These are phyloP conservation scores for Dione vanillae DNA, from an alignment of 2,888 invertebrate species.

Conservation along the genomic window DNA sequence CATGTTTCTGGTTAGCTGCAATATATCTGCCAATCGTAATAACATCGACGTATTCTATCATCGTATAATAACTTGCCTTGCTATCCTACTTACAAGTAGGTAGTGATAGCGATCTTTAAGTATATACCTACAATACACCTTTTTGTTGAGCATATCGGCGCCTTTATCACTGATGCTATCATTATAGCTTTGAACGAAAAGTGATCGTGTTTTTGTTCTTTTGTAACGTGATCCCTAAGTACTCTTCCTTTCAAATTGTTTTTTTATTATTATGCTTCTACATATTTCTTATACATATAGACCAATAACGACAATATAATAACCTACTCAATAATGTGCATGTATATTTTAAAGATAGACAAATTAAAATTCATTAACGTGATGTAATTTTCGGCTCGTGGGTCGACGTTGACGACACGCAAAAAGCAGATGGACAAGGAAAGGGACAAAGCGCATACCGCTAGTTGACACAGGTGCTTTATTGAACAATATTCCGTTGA, in stretches of 20 bases:
- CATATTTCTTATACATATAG: not conserved
- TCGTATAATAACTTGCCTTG: slow-evolving; percentile 49
- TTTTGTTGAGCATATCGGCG: slow-evolving; percentile 59
- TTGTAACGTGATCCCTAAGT: slow-evolving; percentile 58
- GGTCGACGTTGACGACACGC: slow-evolving; percentile 60
- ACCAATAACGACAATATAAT: not conserved
- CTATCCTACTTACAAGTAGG: slow-evolving; percentile 60
- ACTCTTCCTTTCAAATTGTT: slow-evolving; percentile 65
- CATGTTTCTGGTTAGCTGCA: slow-evolving; percentile 37
- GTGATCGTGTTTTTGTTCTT: slow-evolving; percentile 57
- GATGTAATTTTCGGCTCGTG: slow-evolving; percentile 59
- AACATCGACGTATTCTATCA: slow-evolving; percentile 56
- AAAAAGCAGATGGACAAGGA: slow-evolving; percentile 62
- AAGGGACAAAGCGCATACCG: slow-evolving; percentile 74
- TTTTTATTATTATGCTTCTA: slow-evolving; percentile 1
- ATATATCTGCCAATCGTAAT: slow-evolving; percentile 54
- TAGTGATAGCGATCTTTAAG: slow-evolving; percentile 65
- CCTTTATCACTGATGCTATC: slow-evolving; percentile 63
- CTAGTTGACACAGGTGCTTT: slow-evolving; percentile 81
- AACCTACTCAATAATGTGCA: not conserved
- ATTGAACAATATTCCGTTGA: slow-evolving; percentile 76
- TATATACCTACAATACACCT: slow-evolving; percentile 60
- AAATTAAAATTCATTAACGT: slow-evolving; percentile 46
- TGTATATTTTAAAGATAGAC: not conserved
- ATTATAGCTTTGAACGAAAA: slow-evolving; percentile 67